These are phyloP conservation scores for Prunella strophiata DNA, from an alignment of 2,797 vertebrate genomes.

Conservation along the genomic window DNA sequence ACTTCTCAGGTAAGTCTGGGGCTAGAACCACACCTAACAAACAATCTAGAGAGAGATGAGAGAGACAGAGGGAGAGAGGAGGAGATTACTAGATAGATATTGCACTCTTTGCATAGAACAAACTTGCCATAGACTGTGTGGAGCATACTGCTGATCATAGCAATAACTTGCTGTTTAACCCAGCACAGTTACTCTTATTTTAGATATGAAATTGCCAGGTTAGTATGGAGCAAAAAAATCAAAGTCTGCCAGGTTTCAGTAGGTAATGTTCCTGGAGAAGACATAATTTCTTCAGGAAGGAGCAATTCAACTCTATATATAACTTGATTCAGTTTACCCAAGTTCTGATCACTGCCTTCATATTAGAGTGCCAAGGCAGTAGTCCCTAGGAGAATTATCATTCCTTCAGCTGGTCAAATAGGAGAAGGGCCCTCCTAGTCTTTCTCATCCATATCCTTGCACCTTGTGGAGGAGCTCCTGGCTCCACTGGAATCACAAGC, in stretches of 20 bases:
- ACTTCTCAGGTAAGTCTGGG: fast-evolving
- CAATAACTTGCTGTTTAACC: background rate
- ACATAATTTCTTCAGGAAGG: background rate
- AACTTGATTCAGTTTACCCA: background rate
- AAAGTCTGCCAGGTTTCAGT: background rate
- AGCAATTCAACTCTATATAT: background rate
- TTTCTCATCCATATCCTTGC: background rate
- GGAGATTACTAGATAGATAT: background rate
- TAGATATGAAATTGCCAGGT: background rate
- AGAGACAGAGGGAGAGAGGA: background rate
- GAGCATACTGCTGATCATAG: background rate
- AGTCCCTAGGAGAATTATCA: background rate
- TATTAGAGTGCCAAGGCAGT: background rate
- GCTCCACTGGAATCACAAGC: background rate
- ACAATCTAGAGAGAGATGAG: background rate
- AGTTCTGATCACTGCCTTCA: background rate
- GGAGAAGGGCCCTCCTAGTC: background rate
- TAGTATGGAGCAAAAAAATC: background rate
- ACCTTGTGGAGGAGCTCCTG: background rate
- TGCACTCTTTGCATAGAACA: background rate
- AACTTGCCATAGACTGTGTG: background rate
- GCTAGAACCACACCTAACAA: background rate
- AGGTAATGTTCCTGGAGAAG: background rate
- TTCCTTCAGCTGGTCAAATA: background rate
- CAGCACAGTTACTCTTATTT: background rate